phyloP scores from a whole-genome alignment of 2,113 vertebrate genomes.

The Castor canadensis region DNA sequence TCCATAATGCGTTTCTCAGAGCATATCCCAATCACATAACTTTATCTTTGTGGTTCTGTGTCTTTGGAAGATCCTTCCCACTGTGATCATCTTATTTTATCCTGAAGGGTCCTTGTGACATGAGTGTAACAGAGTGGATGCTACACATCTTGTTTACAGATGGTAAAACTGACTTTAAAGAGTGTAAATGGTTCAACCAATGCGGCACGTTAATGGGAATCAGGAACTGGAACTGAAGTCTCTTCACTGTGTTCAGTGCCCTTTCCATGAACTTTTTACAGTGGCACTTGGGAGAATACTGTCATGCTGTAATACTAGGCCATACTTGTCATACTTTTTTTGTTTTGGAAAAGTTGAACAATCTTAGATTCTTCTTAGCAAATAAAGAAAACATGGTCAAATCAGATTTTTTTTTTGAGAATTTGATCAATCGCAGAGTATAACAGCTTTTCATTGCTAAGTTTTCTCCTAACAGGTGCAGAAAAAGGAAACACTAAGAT shows the following conservation, averaged over 20 bases:
- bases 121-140: not conserved
- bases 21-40: not conserved
- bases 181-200: not conserved
- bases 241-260: not conserved
- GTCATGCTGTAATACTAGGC: not conserved
- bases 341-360: not conserved
- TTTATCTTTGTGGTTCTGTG: not conserved
- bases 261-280: not conserved
- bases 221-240: not conserved
- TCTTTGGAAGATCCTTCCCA: not conserved
- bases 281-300: not conserved
- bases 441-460: not conserved
- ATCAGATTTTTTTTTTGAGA: not conserved
- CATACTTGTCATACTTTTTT: not conserved
- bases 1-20: not conserved
- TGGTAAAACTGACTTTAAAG: not conserved
- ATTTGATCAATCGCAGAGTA: not conserved
- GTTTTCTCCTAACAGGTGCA: not conserved
- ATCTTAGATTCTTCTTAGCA: not conserved
- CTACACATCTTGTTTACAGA: not conserved
- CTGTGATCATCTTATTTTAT: too few relatives aligned
- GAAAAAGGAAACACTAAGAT: not conserved
- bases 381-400: not conserved
- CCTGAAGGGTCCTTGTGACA: not conserved
- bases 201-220: too few relatives aligned